A percentile compares a stretch with the other conserved stretches of the same genome.
phyloP scores from a whole-genome alignment of 2,113 vertebrate genomes.

The Holacanthus passer region DNA sequence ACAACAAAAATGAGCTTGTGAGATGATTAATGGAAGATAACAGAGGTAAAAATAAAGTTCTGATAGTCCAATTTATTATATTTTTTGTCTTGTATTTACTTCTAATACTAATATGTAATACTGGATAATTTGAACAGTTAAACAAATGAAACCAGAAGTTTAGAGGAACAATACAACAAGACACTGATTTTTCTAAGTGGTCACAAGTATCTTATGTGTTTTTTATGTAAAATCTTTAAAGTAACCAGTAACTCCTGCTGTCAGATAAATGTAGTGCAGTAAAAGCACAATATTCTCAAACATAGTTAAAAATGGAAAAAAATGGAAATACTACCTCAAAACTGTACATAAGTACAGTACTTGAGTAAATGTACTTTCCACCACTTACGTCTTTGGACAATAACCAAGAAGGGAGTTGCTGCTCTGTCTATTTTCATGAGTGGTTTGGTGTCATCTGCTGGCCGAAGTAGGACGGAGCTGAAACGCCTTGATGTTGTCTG shows the following conservation, averaged over 20 bases:
- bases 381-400: not conserved
- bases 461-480: conserved; percentile 36
- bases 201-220: not conserved
- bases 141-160: not conserved
- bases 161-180: not conserved
- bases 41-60: not conserved
- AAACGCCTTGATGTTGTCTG: conserved; percentile 9
- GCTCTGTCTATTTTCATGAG: not conserved
- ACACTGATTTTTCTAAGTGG: too few relatives aligned
- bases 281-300: not conserved
- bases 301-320: too few relatives aligned
- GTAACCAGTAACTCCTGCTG: not conserved
- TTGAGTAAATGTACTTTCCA: not conserved
- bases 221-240: not conserved
- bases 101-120: not conserved
- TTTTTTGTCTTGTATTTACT: not conserved
- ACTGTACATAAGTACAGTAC: not conserved
- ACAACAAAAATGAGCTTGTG: not conserved
- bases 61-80: too few relatives aligned
- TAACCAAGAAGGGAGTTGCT: not conserved
- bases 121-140: not conserved
- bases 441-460: conserved; percentile 71
- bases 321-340: not conserved
- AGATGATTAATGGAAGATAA: not conserved
- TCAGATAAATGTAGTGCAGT: not conserved